Evolutionary conservation across 37 sponge, comb jelly and placozoan species (phyloP).

Genomic region (Spongilla lacustris): DNA sequence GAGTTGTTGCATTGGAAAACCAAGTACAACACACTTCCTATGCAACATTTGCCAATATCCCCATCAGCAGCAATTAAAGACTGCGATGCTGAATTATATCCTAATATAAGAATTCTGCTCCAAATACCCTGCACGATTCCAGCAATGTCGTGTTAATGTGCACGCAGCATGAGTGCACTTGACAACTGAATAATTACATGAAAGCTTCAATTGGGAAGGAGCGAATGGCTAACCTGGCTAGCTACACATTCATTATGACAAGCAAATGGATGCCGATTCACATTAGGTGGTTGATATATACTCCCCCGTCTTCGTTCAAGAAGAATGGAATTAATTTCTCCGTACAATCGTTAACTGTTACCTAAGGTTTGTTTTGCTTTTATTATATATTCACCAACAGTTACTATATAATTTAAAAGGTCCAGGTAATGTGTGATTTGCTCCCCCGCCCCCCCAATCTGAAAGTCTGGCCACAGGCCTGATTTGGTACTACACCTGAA

Average conservation of each 20-base stretch:
- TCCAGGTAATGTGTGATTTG: neutral
- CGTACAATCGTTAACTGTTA: neutral
- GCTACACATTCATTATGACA: neutral
- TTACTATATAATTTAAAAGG: neutral
- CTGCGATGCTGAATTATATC: slow-evolving; percentile 1
- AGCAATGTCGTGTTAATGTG: slow-evolving; percentile 5
- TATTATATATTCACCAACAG: neutral
- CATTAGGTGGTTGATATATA: slow-evolving; percentile 11
- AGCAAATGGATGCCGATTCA: slow-evolving; percentile 9
- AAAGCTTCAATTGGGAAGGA: slow-evolving; percentile 20
- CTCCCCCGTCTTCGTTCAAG: slow-evolving; percentile 4
- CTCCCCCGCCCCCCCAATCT: neutral
- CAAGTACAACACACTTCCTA: neutral
- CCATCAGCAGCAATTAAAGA: neutral
- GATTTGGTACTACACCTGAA: no score
- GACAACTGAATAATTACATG: slow-evolving; percentile 11
- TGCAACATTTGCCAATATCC: neutral
- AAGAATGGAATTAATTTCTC: slow-evolving; percentile 3
- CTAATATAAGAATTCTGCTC: neutral
- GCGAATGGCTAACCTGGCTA: neutral
- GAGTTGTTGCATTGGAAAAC: neutral
- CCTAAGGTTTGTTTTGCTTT: neutral
- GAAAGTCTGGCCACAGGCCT: neutral
- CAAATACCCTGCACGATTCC: slow-evolving; percentile 17
- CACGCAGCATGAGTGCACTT: slow-evolving; percentile 4